Base-by-base conservation (phyloP, 2,888 invertebrate genomes). In the Amorpha juglandis region DNA sequence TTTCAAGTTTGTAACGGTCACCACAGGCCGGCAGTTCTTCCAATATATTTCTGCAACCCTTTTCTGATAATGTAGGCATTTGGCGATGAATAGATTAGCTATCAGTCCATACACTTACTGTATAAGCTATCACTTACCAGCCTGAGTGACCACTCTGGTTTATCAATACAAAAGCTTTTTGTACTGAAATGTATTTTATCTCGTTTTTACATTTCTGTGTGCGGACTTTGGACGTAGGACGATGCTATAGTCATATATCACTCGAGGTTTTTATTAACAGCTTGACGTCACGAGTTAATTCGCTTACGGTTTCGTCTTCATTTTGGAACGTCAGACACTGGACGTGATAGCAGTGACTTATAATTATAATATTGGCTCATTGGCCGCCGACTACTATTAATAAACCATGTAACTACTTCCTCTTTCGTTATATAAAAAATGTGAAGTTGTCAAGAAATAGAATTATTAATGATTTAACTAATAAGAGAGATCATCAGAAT, bases 91-190 rank as follows among this genome's bases (percentile, higher is more conserved):
- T 19, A 58, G 42, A 58, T 58, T 58, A 42, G 19, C 19, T 58
- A 58, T 58, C 58, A 19, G 19, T 42, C 42, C 12, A 42, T 42
- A 42, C 58, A 58, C 58, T 58, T 58, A 55, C 16, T 1, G 11
- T 38, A 2, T 53, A 55, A 19, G 16, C 42, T 19, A 38, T 42
- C 58, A 42, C 42, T 65, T 58, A 58, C 21, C 9, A 48, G 2
- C 33, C 9, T 19, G 52, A 66, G 66, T 53, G 47, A 53, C 62
- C 66, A 66, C 63, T 66, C 63, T 19, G 8, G 7, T 42, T 38
- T 66, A 66, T 66, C 66, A 53, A 47, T 27, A 38, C 21, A 27
- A 66, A 63, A 66, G 63, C 63, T 66, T 66, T 65, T 66, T 66
- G 27, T 63, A 53, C 47, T 63, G 52, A 66, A 66, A 63, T 16